These are phyloP conservation scores for Sebastes glaucus DNA, from an alignment of 2,797 vertebrate species.

Conservation along the genomic window DNA sequence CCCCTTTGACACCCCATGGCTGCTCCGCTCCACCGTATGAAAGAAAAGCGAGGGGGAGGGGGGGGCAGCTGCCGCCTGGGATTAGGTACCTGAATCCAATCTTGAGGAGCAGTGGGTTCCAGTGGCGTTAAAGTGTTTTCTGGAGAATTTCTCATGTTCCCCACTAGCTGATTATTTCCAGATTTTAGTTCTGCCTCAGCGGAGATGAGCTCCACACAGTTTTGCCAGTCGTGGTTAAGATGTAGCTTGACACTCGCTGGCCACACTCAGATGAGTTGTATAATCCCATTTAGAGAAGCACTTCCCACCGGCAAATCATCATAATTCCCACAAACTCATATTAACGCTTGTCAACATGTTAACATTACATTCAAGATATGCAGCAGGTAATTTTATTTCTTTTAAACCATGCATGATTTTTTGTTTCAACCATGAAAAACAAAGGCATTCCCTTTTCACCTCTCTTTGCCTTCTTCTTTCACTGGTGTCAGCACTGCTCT, in stretches of 20 bases:
- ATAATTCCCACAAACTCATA: constrained; percentile 17
- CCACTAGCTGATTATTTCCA: constrained; percentile 98
- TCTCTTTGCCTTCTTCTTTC: constrained; percentile 68
- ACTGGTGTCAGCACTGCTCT: constrained; percentile 79
- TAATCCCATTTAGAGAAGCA: constrained; percentile 71
- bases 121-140: constrained; percentile 95
- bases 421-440: constrained; percentile 62
- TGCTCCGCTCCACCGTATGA: constrained; percentile 79
- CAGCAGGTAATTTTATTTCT: neutral
- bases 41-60: constrained; percentile 75
- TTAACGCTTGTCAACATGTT: constrained; percentile 14
- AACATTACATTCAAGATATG: neutral
- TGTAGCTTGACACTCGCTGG: constrained; percentile 81
- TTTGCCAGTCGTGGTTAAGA: constrained; percentile 90
- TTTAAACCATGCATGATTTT: constrained; percentile 30
- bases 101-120: constrained; percentile 92
- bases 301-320: constrained; percentile 42
- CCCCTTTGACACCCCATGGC: constrained; percentile 91
- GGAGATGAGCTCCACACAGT: constrained; percentile 90
- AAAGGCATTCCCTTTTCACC: constrained; percentile 60
- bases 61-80: constrained; percentile 89
- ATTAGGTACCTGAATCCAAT: constrained; percentile 98
- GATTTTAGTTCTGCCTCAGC: constrained; percentile 96
- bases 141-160: constrained; percentile 94
- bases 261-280: constrained; percentile 73